Evolutionary conservation across 1,140 invertebrate genomes (phyloP).

Genomic region (Drosophila bocqueti): DNA sequence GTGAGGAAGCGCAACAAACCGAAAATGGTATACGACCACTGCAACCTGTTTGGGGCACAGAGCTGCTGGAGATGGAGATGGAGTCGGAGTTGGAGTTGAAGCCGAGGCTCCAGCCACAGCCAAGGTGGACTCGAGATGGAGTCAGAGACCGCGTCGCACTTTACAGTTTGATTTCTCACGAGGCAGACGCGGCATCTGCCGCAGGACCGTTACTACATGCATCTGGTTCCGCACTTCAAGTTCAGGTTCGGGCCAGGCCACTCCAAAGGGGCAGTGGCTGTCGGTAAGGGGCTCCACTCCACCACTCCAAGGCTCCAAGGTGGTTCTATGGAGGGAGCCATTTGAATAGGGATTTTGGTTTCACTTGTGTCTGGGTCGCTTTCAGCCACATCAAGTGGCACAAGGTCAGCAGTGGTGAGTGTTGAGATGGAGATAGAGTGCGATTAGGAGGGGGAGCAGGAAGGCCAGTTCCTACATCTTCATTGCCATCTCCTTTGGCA

Average conservation of each 20-base stretch:
- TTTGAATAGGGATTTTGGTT: conserved; percentile 83
- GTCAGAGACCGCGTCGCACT: conserved; percentile 67
- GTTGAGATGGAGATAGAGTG: conserved; percentile 42
- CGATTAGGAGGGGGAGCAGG: not conserved
- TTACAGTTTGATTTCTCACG: conserved; percentile 83
- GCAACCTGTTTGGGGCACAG: conserved; percentile 72
- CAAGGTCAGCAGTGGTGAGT: conserved; percentile 66
- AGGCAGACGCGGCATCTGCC: conserved; percentile 68
- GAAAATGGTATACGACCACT: conserved; percentile 81
- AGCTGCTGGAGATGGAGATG: conserved; percentile 36
- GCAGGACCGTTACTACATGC: conserved; percentile 80
- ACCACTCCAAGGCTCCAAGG: not conserved
- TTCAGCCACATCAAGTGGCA: conserved; percentile 66
- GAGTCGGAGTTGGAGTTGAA: conserved; percentile 16
- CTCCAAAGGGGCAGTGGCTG: conserved; percentile 16
- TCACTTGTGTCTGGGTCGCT: conserved; percentile 78
- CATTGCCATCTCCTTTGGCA: conserved; percentile 30
- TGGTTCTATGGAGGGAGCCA: conserved; percentile 49
- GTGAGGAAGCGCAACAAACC: conserved; percentile 64
- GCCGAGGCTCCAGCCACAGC: conserved; percentile 17
- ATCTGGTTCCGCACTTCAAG: conserved; percentile 82
- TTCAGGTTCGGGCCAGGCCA: conserved; percentile 67
- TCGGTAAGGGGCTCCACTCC: not conserved
- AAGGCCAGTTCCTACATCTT: conserved; percentile 17
- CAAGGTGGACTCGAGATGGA: conserved; percentile 20